Conservation (phyloP, 1,140 invertebrate species). For the Apis dorsata region DNA sequence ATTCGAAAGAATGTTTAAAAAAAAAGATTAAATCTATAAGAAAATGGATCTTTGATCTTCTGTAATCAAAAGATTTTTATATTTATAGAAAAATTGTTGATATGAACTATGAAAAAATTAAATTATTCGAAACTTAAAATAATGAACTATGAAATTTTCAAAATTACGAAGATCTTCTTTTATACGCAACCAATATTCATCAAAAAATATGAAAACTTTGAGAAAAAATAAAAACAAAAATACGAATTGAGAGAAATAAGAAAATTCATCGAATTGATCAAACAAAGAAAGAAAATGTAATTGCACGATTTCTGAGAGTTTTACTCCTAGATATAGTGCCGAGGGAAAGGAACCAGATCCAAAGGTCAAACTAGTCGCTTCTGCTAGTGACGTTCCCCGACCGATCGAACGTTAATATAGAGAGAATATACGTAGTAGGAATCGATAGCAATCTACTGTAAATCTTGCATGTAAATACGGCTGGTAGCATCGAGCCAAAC, state of each 20-base stretch:
- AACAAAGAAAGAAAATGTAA: slow-evolving; percentile 54
- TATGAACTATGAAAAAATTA: too few species aligned
- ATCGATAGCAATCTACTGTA: slow-evolving; percentile 54
- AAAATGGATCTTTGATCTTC: too few species aligned
- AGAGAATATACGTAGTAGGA: slow-evolving; percentile 38
- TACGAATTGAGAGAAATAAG: slow-evolving; percentile 11
- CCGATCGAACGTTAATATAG: slow-evolving; percentile 55
- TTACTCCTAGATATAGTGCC: slow-evolving; percentile 4
- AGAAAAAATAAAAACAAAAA: too few species aligned
- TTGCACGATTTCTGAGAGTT: slow-evolving; percentile 5
- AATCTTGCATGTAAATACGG: slow-evolving; percentile 62
- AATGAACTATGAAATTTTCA: not conserved
- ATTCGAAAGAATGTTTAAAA: too few species aligned
- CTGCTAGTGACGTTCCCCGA: slow-evolving; percentile 50
- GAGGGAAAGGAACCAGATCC: slow-evolving; percentile 41
- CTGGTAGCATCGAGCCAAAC: slow-evolving; percentile 37
- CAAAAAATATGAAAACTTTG: not conserved
- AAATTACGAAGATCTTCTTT: not conserved
- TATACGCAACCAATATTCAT: too few species aligned
- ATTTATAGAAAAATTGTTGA: too few species aligned
- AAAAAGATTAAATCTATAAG: not conserved
- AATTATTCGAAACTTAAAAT: too few species aligned
- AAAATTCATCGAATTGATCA: slow-evolving; percentile 51
- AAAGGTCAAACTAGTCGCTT: slow-evolving; percentile 55
- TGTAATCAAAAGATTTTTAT: too few species aligned